Conservation (phyloP, 2,113 vertebrate species). For the Neomonachus schauinslandi region DNA sequence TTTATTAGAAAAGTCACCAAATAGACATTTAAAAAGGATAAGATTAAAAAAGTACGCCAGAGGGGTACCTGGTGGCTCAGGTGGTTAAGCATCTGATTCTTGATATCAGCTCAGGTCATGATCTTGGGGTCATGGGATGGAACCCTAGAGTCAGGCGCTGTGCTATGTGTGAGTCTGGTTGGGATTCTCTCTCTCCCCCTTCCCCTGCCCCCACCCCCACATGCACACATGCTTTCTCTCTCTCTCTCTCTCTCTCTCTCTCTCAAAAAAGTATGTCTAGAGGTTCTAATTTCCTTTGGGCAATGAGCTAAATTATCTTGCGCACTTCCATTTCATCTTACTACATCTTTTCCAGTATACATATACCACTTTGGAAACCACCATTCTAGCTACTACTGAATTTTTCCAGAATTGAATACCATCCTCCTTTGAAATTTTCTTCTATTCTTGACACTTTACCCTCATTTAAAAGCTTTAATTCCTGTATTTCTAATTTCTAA, state of each 20-base stretch:
- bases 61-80: neutral
- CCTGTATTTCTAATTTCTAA: conserved; percentile 31
- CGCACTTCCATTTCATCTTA: neutral
- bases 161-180: neutral
- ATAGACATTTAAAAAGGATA: conserved; percentile 15
- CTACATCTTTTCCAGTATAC: neutral
- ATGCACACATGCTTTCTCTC: neutral
- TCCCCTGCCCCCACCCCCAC: neutral
- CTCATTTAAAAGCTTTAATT: conserved; percentile 41
- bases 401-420: neutral
- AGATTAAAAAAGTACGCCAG: neutral
- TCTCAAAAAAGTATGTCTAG: neutral
- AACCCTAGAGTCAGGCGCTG: neutral
- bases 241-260: neutral
- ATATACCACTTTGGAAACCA: conserved; percentile 6
- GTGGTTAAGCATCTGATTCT: neutral
- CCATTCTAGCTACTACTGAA: neutral
- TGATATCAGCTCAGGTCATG: neutral
- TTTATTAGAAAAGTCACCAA: conserved; percentile 12
- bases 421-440: conserved; percentile 16
- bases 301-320: neutral
- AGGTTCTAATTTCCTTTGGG: conserved; percentile 5
- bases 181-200: neutral
- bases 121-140: neutral
- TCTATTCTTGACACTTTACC: neutral